Conservation (phyloP, 2,797 vertebrate species). For the Sebastes miniatus region DNA sequence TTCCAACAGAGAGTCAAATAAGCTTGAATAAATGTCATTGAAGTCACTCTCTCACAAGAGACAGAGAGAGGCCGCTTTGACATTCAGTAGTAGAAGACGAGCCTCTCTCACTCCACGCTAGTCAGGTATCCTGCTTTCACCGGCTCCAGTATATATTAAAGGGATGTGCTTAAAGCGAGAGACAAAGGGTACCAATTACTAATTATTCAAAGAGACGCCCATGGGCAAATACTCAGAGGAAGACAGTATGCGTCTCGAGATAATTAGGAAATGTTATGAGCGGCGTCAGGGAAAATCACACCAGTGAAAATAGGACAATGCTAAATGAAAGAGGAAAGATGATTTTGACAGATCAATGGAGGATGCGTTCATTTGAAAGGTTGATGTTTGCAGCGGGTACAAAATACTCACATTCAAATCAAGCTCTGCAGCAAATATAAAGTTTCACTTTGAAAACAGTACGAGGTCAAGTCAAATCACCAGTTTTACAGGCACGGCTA, state of each 20-base stretch:
- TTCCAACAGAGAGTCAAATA: constrained; percentile 38
- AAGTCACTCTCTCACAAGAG: constrained; percentile 14
- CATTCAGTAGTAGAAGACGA: constrained; percentile 10
- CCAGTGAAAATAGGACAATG: not conserved
- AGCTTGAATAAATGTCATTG: constrained; percentile 47
- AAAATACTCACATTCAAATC: not conserved
- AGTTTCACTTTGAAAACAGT: not conserved
- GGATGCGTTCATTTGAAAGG: not conserved
- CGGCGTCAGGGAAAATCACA: constrained; percentile 12
- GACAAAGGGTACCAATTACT: constrained; percentile 26
- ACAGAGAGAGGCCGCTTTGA: constrained; percentile 14
- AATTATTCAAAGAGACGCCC: constrained; percentile 25
- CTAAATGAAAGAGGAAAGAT: not conserved
- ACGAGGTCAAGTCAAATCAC: not conserved
- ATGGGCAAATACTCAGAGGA: constrained; percentile 4
- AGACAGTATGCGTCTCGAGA: not conserved
- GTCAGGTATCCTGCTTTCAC: not conserved
- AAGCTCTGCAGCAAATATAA: not conserved
- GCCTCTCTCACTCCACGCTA: not conserved
- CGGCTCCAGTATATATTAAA: not conserved
- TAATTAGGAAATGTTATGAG: constrained; percentile 22
- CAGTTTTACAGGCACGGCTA: not conserved
- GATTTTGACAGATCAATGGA: not conserved
- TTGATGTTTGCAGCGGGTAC: not conserved
- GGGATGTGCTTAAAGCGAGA: constrained; percentile 4